Evolutionary conservation across 37 sponge, comb jelly and placozoan genomes (phyloP), one percentile per base, ranked within the genome.

Genomic region (Aplysina aerophoba): DNA sequence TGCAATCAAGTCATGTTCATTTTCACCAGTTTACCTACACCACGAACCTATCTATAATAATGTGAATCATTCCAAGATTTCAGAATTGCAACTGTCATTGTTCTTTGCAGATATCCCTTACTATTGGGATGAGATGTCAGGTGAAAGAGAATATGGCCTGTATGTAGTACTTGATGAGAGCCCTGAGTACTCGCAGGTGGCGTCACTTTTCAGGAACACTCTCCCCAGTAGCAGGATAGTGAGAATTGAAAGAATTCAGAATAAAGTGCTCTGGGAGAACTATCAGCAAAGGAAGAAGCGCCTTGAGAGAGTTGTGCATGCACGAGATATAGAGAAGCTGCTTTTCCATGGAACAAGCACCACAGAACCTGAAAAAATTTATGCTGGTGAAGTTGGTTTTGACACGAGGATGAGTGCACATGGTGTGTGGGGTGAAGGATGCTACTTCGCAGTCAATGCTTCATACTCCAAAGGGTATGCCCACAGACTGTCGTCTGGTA

Each of bases 361-460:
- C 15, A 84, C 85, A 2, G 3, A 24, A 6, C 85, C 85, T 27
- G 27, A 73, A 25, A 50, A 6, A 31, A 84, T 84, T 22, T 84
- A 73, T 58, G 59, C 53, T 39, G 33, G 30, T 58, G 68, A 28
- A 72, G 63, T 68, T 28, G 85, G 85, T 30, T 84, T 84, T 55
- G 71, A 53, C 33, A 71, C 8, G 38, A 73, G 73, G 3, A 53
- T 14, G 21, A 54, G 73, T 27, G 11, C 17, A 8, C 30, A 33
- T 33, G 85, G 85, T 19, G 8, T 84, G 59, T 84, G 73, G 73
- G 85, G 85, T 20, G 37, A 22, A 15, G 85, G 85, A 1, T 27
- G 44, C 28, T 84, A 84, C 55, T 84, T 84, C 50, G 85, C 85
- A 30, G 58, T 84, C 19, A 84, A 84, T 58, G 44, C 85, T 13